A percentile compares a stretch with the other conserved stretches of the same genome.
Conservation (phyloP, 2,797 vertebrate species). For the Syngnathus rostellatus region DNA sequence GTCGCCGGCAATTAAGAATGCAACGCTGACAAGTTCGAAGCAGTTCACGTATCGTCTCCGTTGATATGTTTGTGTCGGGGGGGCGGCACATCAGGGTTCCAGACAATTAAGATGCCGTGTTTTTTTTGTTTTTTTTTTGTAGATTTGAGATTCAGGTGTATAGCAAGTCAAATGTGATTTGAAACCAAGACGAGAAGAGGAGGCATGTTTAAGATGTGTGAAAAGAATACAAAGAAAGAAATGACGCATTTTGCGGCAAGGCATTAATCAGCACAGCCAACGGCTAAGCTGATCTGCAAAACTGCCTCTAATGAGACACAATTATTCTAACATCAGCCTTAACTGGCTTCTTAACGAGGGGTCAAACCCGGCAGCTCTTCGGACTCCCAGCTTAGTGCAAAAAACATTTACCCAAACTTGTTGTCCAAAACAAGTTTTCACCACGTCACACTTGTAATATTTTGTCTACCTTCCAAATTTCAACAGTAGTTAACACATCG, state of each 20-base stretch:
- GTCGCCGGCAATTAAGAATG: constrained; percentile 76
- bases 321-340: constrained; percentile 80
- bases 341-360: constrained; percentile 76
- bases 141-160: constrained; percentile 49
- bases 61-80: constrained; percentile 74
- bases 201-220: constrained; percentile 46
- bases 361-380: constrained; percentile 66
- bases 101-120: constrained; percentile 67
- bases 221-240: constrained; percentile 67
- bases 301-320: constrained; percentile 78
- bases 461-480: too few relatives aligned
- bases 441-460: too few relatives aligned
- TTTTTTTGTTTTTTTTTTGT: too few relatives aligned
- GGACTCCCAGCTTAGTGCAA: constrained; percentile 49
- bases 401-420: constrained; percentile 49
- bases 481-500: too few relatives aligned
- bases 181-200: constrained; percentile 21
- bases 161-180: constrained; percentile 35
- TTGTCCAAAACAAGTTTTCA: constrained; percentile 41
- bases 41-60: constrained; percentile 80
- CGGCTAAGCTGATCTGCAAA: constrained; percentile 74
- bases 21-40: constrained; percentile 80
- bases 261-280: constrained; percentile 73
- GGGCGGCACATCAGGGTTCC: constrained; percentile 69
- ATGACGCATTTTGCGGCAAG: constrained; percentile 56